Evolutionary conservation across 2,888 invertebrate species (phyloP).

Genomic region (Mesorhabditis spiculigera): DNA sequence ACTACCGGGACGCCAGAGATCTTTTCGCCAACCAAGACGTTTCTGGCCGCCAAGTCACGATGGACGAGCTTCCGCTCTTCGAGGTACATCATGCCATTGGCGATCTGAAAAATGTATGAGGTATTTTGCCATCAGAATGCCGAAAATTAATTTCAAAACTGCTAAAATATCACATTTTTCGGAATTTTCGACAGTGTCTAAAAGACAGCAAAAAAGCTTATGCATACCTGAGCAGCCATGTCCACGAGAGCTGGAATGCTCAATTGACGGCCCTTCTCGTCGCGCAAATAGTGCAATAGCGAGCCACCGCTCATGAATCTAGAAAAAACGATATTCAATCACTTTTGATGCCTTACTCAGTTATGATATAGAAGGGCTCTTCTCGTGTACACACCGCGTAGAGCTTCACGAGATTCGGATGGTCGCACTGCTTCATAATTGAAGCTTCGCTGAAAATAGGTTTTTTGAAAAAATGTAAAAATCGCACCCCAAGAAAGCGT

Average conservation of each 20-base stretch:
- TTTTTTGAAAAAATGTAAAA: neutral
- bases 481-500: slow-evolving; percentile 76
- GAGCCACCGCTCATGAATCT: slow-evolving; percentile 84
- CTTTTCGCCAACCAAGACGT: slow-evolving; percentile 65
- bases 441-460: slow-evolving; percentile 75
- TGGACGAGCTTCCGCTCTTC: slow-evolving; percentile 80
- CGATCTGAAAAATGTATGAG: slow-evolving; percentile 55
- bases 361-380: slow-evolving; percentile 88
- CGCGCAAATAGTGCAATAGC: slow-evolving; percentile 65
- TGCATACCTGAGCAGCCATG: slow-evolving; percentile 78
- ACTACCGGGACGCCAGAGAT: slow-evolving; percentile 64
- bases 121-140: neutral
- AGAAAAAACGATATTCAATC: neutral
- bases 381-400: slow-evolving; percentile 89
- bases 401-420: slow-evolving; percentile 86
- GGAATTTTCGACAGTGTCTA: neutral
- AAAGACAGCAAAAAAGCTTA: neutral
- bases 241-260: slow-evolving; percentile 89
- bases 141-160: neutral
- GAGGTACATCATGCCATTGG: slow-evolving; percentile 62
- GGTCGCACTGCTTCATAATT: slow-evolving; percentile 97
- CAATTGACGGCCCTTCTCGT: slow-evolving; percentile 67
- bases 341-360: slow-evolving; percentile 64
- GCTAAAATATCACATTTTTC: neutral
- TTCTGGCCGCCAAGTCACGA: slow-evolving; percentile 69